Percentiles rank a stretch among this genome's conserved stretches.
phyloP scores from a whole-genome alignment of 1,140 invertebrate species.

The Oreohelix idahoensis region DNA sequence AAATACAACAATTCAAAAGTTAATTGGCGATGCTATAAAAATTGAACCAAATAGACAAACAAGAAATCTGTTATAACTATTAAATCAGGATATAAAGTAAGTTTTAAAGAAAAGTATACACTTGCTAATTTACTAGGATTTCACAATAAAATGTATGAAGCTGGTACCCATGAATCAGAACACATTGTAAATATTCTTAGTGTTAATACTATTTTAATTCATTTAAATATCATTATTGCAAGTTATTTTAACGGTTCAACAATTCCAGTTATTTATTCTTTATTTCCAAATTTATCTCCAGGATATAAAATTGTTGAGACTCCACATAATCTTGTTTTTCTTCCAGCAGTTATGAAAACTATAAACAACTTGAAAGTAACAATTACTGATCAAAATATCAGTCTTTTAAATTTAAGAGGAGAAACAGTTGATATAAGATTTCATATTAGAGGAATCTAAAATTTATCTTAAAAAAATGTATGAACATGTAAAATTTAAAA shows the following conservation, averaged over 20 bases:
- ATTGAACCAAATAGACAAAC: conserved; percentile 1
- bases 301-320: background rate
- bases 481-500: background rate
- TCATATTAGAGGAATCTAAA: background rate
- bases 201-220: background rate
- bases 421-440: background rate
- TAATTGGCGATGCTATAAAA: background rate
- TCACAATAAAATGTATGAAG: conserved; percentile 1
- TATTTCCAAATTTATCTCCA: background rate
- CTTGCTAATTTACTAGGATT: background rate
- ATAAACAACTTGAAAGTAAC: background rate
- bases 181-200: background rate
- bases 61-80: background rate
- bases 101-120: background rate
- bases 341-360: background rate
- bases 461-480: background rate
- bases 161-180: background rate
- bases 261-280: background rate
- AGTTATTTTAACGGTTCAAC: background rate
- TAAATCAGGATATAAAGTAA: background rate
- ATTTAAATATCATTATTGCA: background rate
- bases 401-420: background rate
- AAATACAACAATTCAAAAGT: background rate
- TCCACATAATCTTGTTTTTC: background rate
- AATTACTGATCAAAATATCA: conserved; percentile 1